Evolutionary conservation across 2,113 vertebrate species (phyloP), one percentile per base, ranked within the genome.

Genomic region (Lagenorhynchus albirostris): DNA sequence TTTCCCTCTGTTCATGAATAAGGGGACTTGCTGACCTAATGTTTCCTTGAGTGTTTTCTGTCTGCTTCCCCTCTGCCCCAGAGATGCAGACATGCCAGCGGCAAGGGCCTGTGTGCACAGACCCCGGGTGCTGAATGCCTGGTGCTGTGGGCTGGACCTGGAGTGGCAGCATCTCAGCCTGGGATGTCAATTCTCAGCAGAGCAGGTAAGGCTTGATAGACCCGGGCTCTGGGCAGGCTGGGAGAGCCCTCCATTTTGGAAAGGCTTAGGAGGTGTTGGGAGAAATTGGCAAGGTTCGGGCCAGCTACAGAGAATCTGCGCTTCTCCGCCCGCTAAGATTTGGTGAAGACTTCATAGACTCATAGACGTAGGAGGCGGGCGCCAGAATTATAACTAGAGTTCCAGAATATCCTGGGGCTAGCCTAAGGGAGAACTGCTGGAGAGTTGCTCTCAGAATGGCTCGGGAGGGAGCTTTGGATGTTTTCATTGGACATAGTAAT

Each of bases 181-280:
- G 83, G 93, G 73, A 93, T 98, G 98, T 97, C 98, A 98, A 93
- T 97, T 98, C 97, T 98, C 97, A 94, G 95, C 95, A 96, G 96
- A 97, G 97, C 96, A 93, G 98, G 96, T 91, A 93, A 96, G 97
- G 96, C 96, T 97, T 96, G 97, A 97, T 95, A 65, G 96, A 97
- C 98, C 95, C 92, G 94, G 98, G 97, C 96, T 98, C 94, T 92
- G 97, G 89, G 93, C 92, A 96, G 98, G 96, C 97, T 11, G 73
- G 87, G 96, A 86, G 96, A 98, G 96, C 95, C 97, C 97, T 98
- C 96, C 87, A 90, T 97, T 98, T 98, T 98, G 97, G 98, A 98
- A 95, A 96, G 97, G 77, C 53, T 90, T 13, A 70, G 68, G 70
- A 87, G 97, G 96, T 96, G 81, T 95, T 96, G 98, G 98, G 97